These are phyloP conservation scores for Hyperopisus bebe DNA, from an alignment of 2,113 vertebrate species.

Conservation along the genomic window DNA sequence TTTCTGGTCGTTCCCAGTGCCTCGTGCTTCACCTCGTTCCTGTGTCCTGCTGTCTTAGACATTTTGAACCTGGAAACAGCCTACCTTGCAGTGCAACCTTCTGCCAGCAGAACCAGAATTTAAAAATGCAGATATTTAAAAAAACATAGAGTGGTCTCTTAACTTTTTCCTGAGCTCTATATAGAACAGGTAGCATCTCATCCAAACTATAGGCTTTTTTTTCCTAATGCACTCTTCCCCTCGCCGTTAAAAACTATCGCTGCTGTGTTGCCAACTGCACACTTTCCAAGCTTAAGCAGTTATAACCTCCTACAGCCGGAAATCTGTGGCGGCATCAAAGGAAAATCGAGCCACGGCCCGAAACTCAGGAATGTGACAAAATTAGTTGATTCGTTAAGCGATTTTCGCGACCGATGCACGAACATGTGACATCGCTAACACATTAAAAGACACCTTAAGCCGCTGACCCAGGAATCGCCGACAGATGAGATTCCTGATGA, in stretches of 20 bases:
- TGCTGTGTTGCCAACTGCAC: not conserved
- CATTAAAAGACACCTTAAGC: not conserved
- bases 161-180: not conserved
- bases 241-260: not conserved
- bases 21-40: too few relatives aligned
- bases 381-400: not conserved
- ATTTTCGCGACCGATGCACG: not conserved
- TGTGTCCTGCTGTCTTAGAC: not conserved
- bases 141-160: not conserved
- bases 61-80: not conserved
- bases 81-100: not conserved
- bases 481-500: slow-evolving; percentile 13
- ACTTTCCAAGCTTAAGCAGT: not conserved
- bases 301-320: not conserved
- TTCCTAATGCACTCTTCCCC: not conserved
- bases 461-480: not conserved
- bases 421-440: not conserved
- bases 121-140: not conserved
- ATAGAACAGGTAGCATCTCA: not conserved
- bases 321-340: not conserved
- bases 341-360: not conserved
- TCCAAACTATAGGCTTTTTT: not conserved
- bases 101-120: not conserved
- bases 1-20: not conserved
- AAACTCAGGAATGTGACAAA: not conserved